Percentiles rank a stretch among this genome's conserved stretches.
phyloP scores from a whole-genome alignment of 2,888 invertebrate species.

The Torymus aiolomorphi region DNA sequence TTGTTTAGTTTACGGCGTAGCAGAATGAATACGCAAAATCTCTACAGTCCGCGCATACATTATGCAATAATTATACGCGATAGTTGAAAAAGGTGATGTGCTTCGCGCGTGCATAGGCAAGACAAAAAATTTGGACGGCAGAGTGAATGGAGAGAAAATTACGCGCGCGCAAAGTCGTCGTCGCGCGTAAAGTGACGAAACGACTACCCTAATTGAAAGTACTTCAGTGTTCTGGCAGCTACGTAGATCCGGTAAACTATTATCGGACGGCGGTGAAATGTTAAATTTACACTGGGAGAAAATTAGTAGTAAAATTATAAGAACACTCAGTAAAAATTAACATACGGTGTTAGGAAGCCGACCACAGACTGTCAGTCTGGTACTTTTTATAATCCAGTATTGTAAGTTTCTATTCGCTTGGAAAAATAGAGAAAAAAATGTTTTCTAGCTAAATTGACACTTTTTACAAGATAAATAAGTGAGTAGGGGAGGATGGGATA shows the following conservation, averaged over 20 bases:
- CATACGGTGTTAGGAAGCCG: too few relatives aligned
- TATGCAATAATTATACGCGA: background rate
- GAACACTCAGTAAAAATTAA: too few relatives aligned
- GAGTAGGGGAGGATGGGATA: too few relatives aligned
- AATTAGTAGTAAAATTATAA: too few relatives aligned
- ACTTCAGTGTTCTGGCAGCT: background rate
- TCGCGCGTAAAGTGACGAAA: constrained; percentile 16
- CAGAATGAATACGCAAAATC: background rate
- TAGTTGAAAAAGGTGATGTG: background rate
- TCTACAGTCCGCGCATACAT: too few relatives aligned
- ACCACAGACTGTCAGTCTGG: too few relatives aligned
- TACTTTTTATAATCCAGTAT: too few relatives aligned
- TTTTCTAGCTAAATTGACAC: too few relatives aligned
- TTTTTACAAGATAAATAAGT: too few relatives aligned
- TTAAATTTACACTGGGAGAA: constrained; percentile 53
- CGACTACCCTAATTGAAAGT: constrained; percentile 44
- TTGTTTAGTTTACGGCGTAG: background rate
- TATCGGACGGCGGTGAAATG: constrained; percentile 39
- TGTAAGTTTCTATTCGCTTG: too few relatives aligned
- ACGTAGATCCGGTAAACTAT: constrained; percentile 24
- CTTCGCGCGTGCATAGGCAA: background rate
- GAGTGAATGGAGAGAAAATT: constrained; percentile 24
- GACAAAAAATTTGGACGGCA: background rate
- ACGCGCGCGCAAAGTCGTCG: background rate
- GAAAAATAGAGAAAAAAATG: too few relatives aligned